Conservation (phyloP, 1,140 invertebrate species). For the Penaeus japonicus region DNA sequence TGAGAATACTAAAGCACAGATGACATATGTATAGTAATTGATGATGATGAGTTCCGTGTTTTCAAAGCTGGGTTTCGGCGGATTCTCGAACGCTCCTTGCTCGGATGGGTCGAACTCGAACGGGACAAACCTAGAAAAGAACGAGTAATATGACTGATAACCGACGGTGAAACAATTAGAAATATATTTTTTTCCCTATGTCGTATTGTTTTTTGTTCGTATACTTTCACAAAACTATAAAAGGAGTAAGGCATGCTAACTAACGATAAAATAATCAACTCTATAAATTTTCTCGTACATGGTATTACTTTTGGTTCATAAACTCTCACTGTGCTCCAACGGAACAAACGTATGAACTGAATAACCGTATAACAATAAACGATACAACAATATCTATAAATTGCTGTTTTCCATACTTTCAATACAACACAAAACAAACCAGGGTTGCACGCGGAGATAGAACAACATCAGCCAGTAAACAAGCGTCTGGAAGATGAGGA, state of each 20-base stretch:
- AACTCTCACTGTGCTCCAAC: too few species aligned
- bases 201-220: too few species aligned
- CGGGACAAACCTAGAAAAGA: constrained; percentile 57
- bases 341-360: too few species aligned
- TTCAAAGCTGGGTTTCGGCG: constrained; percentile 55
- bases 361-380: too few species aligned
- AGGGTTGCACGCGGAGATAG: constrained; percentile 61
- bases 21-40: constrained; percentile 60
- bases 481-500: constrained; percentile 61
- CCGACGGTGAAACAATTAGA: too few species aligned
- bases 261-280: too few species aligned
- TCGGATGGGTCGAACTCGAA: constrained; percentile 52
- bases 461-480: constrained; percentile 60
- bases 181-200: too few species aligned
- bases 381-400: neutral
- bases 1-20: constrained; percentile 61
- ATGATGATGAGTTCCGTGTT: constrained; percentile 59
- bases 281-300: too few species aligned
- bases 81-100: constrained; percentile 19
- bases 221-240: too few species aligned
- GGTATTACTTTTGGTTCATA: too few species aligned
- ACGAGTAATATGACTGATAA: neutral
- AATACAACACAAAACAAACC: constrained; percentile 53
- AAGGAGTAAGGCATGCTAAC: too few species aligned
- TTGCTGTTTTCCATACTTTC: neutral